Evolutionary conservation across 2,113 vertebrate genomes (phyloP).

Genomic region (Strix aluco): DNA sequence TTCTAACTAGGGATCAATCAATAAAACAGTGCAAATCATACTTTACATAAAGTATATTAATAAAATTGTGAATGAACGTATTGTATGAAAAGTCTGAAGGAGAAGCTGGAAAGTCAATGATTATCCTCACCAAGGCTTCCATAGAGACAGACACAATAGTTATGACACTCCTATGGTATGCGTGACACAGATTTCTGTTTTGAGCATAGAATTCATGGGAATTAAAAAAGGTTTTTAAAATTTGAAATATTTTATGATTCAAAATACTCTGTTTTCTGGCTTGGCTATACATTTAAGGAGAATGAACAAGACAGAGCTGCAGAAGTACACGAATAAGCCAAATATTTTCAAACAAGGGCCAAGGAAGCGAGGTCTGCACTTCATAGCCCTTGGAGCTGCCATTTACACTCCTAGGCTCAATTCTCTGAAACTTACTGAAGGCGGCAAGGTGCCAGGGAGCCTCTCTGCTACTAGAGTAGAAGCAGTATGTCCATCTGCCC

Average conservation of each 20-base stretch:
- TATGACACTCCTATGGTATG: conserved; percentile 38
- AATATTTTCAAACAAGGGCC: background rate
- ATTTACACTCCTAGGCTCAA: background rate
- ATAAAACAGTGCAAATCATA: background rate
- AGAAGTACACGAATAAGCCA: background rate
- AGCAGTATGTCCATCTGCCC: background rate
- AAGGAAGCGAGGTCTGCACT: background rate
- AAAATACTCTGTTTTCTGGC: background rate
- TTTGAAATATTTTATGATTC: background rate
- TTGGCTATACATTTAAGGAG: background rate
- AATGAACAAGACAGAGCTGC: background rate
- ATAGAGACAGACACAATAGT: conserved; percentile 69
- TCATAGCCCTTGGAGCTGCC: background rate
- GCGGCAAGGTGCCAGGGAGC: background rate
- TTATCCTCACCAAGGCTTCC: conserved; percentile 4
- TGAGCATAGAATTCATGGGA: background rate
- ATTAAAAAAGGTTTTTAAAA: background rate
- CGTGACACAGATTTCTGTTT: background rate
- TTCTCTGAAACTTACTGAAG: background rate
- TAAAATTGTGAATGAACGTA: background rate
- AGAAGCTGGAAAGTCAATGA: background rate
- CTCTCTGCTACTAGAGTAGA: background rate
- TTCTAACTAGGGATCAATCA: background rate
- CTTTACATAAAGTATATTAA: background rate
- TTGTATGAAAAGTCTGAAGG: background rate